phyloP scores from a whole-genome alignment of 2,797 vertebrate genomes.

The Coreius guichenoti region DNA sequence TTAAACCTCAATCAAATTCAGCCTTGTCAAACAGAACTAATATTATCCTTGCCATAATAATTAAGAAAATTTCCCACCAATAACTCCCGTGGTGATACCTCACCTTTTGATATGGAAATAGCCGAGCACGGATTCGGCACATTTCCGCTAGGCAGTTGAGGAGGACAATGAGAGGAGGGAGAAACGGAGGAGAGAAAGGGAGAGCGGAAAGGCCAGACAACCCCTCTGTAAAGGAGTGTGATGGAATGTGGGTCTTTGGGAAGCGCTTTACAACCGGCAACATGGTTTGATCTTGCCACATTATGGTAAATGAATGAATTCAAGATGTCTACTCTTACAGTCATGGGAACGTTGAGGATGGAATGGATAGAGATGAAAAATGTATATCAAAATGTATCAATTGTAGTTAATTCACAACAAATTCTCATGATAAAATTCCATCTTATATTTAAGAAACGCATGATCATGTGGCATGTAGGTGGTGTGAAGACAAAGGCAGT shows the following conservation, averaged over 20 bases:
- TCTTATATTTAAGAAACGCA: slow-evolving; percentile 26
- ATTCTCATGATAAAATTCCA: background rate
- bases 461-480: slow-evolving; percentile 15
- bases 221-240: slow-evolving; percentile 25
- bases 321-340: background rate
- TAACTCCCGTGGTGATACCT: slow-evolving; percentile 67
- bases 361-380: background rate
- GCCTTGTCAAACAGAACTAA: slow-evolving; percentile 71
- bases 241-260: slow-evolving; percentile 44
- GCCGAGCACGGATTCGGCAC: slow-evolving; percentile 57
- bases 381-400: background rate
- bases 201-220: slow-evolving; percentile 35
- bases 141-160: slow-evolving; percentile 55
- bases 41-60: slow-evolving; percentile 74
- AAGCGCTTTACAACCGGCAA: background rate
- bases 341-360: background rate
- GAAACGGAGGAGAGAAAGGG: slow-evolving; percentile 54
- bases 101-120: slow-evolving; percentile 76
- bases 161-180: slow-evolving; percentile 75
- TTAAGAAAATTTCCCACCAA: slow-evolving; percentile 70
- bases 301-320: slow-evolving; percentile 7
- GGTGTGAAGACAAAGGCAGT: slow-evolving; percentile 36
- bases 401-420: background rate
- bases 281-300: background rate
- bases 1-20: slow-evolving; percentile 70